Conservation (phyloP, 2,888 invertebrate genomes). For the Leptogaster cylindrica region DNA sequence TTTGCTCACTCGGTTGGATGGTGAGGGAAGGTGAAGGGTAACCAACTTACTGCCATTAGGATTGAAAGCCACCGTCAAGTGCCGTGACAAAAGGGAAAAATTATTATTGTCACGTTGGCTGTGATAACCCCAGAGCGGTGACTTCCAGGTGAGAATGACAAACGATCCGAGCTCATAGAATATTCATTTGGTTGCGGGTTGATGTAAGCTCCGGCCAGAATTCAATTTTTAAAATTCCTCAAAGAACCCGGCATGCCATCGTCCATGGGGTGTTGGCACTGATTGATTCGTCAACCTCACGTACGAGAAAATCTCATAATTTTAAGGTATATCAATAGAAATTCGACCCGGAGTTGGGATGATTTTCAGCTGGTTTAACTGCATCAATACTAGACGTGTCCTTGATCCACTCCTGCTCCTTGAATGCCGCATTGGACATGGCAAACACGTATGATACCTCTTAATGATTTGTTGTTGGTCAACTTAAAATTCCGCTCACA, state of each 20-base stretch:
- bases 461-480: conserved; percentile 27
- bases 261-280: not conserved
- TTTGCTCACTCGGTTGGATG: conserved; percentile 4
- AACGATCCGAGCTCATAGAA: conserved; percentile 30
- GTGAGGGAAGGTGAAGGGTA: no score
- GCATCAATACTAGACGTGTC: conserved; percentile 8
- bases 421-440: conserved; percentile 1
- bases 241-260: no score
- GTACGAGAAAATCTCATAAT: conserved; percentile 21
- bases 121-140: conserved; percentile 28
- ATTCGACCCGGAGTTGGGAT: not conserved
- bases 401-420: not conserved
- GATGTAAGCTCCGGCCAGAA: no score
- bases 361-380: conserved; percentile 1
- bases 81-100: conserved; percentile 29
- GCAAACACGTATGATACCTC: conserved; percentile 11
- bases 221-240: no score
- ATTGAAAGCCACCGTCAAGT: conserved; percentile 21
- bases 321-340: conserved; percentile 20
- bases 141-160: conserved; percentile 22
- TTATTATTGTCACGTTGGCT: conserved; percentile 36
- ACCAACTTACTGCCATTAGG: conserved; percentile 12
- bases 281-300: conserved; percentile 28
- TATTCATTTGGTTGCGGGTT: conserved; percentile 27
- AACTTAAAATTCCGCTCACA: conserved; percentile 29